phyloP scores from a whole-genome alignment of 92 coral and sea anemone species.

The Blastomussa wellsi region DNA sequence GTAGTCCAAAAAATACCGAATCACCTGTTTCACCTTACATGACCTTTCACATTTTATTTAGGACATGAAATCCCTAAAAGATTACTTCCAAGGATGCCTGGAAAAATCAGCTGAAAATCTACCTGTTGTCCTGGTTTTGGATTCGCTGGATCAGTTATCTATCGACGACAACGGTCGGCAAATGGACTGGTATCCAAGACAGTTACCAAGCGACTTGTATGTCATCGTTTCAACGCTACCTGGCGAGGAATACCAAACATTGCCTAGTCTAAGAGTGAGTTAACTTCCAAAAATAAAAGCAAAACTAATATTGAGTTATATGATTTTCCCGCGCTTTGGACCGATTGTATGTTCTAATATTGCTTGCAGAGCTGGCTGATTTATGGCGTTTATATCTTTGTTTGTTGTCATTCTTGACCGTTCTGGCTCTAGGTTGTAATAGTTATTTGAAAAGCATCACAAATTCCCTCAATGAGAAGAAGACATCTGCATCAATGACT shows the following conservation, averaged over 20 bases:
- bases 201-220: constrained; percentile 73
- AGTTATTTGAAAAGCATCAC: background rate
- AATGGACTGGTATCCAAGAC: constrained; percentile 87
- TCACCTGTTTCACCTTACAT: background rate
- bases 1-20: background rate
- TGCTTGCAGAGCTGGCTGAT: background rate
- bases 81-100: constrained; percentile 77
- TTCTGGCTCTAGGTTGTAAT: no score
- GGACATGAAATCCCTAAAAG: constrained; percentile 89
- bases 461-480: no score
- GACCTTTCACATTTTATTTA: background rate
- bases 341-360: no score
- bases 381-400: background rate
- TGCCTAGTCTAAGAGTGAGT: constrained; percentile 88
- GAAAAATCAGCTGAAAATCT: constrained; percentile 76
- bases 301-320: background rate
- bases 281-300: background rate
- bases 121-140: constrained; percentile 82
- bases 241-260: constrained; percentile 76
- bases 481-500: background rate
- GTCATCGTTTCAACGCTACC: constrained; percentile 89
- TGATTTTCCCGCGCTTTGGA: no score
- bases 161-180: constrained; percentile 93
- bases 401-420: background rate
- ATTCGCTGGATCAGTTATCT: constrained; percentile 96